These are phyloP conservation scores for Cephus sareptanus DNA, from an alignment of 2,888 invertebrate species.

Conservation along the genomic window DNA sequence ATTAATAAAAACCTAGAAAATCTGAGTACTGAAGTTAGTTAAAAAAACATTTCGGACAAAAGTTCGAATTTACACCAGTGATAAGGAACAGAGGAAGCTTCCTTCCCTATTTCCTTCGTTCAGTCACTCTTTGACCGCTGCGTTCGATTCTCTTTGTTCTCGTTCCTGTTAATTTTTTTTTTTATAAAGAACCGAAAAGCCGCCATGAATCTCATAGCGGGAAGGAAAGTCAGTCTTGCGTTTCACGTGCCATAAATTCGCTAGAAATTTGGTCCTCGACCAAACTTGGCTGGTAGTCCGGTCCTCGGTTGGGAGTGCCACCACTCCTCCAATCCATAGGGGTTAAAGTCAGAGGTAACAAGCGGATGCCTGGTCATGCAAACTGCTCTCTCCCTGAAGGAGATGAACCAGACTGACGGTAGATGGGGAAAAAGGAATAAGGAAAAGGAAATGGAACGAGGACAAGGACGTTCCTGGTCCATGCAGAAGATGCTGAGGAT, in stretches of 20 bases:
- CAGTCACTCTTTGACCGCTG: too few species aligned
- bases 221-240: neutral
- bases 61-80: neutral
- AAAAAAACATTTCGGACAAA: neutral
- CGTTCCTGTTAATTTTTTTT: neutral
- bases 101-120: conserved; percentile 26
- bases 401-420: neutral
- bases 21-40: neutral
- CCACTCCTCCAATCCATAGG: too few species aligned
- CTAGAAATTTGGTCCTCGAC: neutral
- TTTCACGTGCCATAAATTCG: neutral
- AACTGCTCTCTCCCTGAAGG: neutral
- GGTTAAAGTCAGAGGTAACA: neutral
- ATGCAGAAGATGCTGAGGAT: neutral
- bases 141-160: neutral
- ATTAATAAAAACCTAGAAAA: neutral
- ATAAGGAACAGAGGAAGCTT: conserved; percentile 12
- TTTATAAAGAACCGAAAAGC: neutral
- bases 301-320: neutral
- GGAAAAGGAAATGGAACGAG: neutral
- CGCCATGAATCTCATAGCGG: conserved; percentile 6
- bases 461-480: neutral
- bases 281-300: neutral
- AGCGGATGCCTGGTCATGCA: neutral
- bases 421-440: neutral